Percentiles rank a stretch among this genome's conserved stretches.
Conservation (phyloP, 2,797 vertebrate species). For the Myotis vivesi region DNA sequence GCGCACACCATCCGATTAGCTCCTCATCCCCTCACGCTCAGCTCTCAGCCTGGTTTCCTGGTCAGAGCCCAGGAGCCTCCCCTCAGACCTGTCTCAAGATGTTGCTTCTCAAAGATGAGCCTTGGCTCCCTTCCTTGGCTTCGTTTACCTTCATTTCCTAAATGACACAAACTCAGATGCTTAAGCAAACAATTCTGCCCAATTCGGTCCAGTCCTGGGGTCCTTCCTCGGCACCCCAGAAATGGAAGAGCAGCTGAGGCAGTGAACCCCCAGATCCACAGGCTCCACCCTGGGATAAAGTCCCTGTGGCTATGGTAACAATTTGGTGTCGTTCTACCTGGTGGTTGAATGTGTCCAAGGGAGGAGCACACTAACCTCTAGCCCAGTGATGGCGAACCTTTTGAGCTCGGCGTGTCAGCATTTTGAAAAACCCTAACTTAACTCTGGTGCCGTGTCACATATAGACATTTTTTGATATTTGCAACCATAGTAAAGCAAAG, state of each 20-base stretch:
- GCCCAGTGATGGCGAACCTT: no score
- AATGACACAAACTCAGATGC: neutral
- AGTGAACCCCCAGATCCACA: neutral
- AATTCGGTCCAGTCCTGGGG: neutral
- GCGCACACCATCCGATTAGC: neutral
- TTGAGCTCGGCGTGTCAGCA: no score
- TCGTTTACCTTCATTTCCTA: neutral
- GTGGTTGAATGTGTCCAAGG: neutral
- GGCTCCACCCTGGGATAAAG: neutral
- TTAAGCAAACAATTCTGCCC: neutral
- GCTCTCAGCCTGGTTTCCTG: neutral
- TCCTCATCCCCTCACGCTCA: neutral
- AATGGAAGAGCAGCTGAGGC: neutral
- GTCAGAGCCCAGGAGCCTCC: neutral
- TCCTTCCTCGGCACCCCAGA: neutral
- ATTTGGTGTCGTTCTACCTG: neutral
- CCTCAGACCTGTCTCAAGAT: neutral
- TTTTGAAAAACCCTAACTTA: no score
- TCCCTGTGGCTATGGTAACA: neutral
- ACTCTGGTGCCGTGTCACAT: no score
- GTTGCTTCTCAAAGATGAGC: neutral
- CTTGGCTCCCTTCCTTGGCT: conserved; percentile 27
- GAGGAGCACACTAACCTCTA: neutral
- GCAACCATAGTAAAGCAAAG: no score
- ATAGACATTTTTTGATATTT: no score